Evolutionary conservation across 2,113 vertebrate genomes (phyloP), one percentile per base, ranked within the genome.

Genomic region (Sinocyclocheilus anshuiensis): DNA sequence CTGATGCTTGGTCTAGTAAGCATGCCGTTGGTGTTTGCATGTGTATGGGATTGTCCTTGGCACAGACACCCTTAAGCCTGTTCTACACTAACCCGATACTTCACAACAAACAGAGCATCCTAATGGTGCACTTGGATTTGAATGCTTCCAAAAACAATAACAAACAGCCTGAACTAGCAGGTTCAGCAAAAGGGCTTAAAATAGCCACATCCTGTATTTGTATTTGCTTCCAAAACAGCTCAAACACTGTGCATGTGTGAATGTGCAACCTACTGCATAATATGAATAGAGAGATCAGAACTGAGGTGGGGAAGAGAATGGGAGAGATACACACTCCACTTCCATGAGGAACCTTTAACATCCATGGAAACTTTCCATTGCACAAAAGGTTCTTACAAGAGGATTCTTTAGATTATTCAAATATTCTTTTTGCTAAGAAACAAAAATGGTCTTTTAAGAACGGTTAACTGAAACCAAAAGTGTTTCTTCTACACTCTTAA

Each of bases 11-110:
- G 26, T 65, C 71, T 67, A 29, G 82, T 78, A 15, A 59, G 33
- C 79, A 15, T 50, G 85, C 55, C 57, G 39, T 76, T 76, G 39
- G 42, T 80, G 36, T 33, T 57, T 86, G 53, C 24, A 15, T 85
- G 39, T 76, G 72, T 45, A 57, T 69, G 7, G 22, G 63, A 26
- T 20, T 81, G 77, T 86, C 69, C 67, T 81, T 81, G 77, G 67
- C 79, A 13, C 50, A 26, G 59, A 77, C 80, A 39, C 24, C 71
- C 79, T 86, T 26, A 76, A 82, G 71, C 69, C 36, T 74, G 77
- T 59, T 48, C 77, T 81, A 59, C 26, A 22, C 22, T 63, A 80
- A 36, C 57, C 57, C 24, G 4, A 67, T 42, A 65, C 61, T 86
- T 69, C 15, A 36, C 61, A 16, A 71, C 85, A 86, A 80, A 71